Conservation (phyloP, 2,888 invertebrate genomes). For the Invenusta paracnida region DNA sequence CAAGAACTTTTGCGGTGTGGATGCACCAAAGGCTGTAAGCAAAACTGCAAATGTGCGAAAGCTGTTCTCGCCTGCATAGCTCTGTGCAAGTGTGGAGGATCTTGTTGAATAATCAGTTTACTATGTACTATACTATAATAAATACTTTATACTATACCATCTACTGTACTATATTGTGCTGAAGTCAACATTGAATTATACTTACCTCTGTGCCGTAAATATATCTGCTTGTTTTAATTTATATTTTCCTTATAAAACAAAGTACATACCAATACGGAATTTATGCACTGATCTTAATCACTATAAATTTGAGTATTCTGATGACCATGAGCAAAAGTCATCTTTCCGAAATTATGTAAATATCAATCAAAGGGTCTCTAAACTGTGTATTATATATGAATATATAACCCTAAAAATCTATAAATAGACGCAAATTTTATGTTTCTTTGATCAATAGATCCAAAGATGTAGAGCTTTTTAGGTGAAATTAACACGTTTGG, state of each 20-base stretch:
- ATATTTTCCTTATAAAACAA: background rate
- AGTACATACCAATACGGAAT: background rate
- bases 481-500: background rate
- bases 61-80: slow-evolving; percentile 41
- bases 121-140: background rate
- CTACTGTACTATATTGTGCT: slow-evolving; percentile 21
- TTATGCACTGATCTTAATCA: background rate
- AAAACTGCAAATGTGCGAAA: slow-evolving; percentile 42
- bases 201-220: background rate
- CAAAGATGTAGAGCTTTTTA: background rate
- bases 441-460: slow-evolving; percentile 1
- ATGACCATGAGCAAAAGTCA: no score
- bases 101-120: slow-evolving; percentile 5
- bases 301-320: background rate
- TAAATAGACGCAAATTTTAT: background rate
- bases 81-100: slow-evolving; percentile 40
- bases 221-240: background rate
- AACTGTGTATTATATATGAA: background rate
- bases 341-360: background rate
- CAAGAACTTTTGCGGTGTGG: slow-evolving; percentile 43
- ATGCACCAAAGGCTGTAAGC: slow-evolving; percentile 42
- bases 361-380: slow-evolving; percentile 13
- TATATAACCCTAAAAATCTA: slow-evolving; percentile 2
- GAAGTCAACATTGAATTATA: slow-evolving; percentile 5
- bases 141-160: background rate